phyloP scores from a whole-genome alignment of 2,113 vertebrate genomes.

The Austrofundulus limnaeus region DNA sequence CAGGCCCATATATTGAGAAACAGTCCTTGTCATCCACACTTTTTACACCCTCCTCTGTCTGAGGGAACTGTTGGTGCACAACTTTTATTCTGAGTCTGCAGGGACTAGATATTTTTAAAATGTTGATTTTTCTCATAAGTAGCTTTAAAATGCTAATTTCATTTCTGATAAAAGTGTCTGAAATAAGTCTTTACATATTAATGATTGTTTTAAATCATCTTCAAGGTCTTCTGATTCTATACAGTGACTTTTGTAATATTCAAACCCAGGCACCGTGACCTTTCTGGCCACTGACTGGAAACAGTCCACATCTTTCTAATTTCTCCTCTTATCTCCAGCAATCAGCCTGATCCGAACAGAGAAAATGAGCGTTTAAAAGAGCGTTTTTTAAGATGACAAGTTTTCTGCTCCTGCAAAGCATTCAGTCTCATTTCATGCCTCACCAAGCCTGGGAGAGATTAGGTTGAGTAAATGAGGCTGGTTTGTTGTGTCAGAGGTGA shows the following conservation, averaged over 20 bases:
- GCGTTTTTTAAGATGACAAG: conserved; percentile 10
- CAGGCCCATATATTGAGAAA: conserved; percentile 42
- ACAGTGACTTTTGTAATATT: conserved; percentile 1
- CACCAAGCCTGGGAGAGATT: conserved; percentile 49
- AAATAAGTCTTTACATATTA: too few relatives aligned
- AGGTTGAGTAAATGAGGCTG: conserved; percentile 41
- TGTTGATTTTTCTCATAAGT: neutral
- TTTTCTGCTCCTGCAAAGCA: conserved; percentile 34
- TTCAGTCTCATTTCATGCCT: conserved; percentile 60
- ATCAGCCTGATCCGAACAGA: neutral
- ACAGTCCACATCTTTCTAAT: neutral
- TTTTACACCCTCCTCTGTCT: conserved; percentile 54
- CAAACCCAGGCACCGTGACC: neutral
- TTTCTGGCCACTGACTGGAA: neutral
- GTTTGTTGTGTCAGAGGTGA: conserved; percentile 59
- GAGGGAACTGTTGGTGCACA: conserved; percentile 7
- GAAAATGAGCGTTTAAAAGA: conserved; percentile 9
- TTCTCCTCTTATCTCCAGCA: neutral
- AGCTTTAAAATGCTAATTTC: neutral
- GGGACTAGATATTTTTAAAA: conserved; percentile 16
- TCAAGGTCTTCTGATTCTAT: neutral
- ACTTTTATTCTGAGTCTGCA: conserved; percentile 9
- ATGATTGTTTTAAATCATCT: neutral
- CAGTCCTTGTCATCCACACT: conserved; percentile 56
- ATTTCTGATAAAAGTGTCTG: neutral